These are phyloP conservation scores for Dryobates pubescens DNA, from an alignment of 2,797 vertebrate genomes.

Conservation along the genomic window DNA sequence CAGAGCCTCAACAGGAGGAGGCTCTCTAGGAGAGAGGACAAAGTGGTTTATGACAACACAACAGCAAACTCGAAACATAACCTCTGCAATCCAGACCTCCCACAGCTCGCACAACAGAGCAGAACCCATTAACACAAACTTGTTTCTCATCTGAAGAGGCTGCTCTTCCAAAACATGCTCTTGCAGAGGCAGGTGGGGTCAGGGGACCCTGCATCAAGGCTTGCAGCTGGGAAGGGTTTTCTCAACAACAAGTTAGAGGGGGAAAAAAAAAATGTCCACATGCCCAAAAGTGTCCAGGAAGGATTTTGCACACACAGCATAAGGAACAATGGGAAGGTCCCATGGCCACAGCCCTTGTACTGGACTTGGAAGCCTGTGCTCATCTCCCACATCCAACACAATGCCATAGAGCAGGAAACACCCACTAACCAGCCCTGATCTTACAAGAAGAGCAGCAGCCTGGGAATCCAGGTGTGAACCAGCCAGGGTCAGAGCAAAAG, in stretches of 20 bases:
- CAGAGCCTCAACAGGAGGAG: background rate
- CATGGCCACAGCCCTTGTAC: background rate
- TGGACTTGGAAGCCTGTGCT: background rate
- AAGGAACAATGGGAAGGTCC: fast-evolving
- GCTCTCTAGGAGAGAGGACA: background rate
- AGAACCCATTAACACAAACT: background rate
- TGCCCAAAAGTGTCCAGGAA: fast-evolving
- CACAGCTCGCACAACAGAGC: background rate
- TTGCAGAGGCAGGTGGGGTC: background rate
- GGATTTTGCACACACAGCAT: background rate
- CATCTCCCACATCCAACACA: fast-evolving
- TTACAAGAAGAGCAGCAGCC: background rate
- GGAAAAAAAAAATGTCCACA: fast-evolving
- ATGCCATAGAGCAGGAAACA: background rate
- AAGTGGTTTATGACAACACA: fast-evolving
- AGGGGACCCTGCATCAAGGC: background rate
- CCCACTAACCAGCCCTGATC: background rate
- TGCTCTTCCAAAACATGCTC: background rate
- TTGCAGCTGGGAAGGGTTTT: fast-evolving
- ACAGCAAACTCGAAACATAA: background rate
- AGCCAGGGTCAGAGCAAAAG: background rate
- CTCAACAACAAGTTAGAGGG: background rate
- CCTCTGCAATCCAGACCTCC: background rate
- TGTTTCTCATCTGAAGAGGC: background rate
- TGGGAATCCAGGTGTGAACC: background rate